Conservation (phyloP, 2,888 invertebrate species). For the Mythimna vitellina region DNA sequence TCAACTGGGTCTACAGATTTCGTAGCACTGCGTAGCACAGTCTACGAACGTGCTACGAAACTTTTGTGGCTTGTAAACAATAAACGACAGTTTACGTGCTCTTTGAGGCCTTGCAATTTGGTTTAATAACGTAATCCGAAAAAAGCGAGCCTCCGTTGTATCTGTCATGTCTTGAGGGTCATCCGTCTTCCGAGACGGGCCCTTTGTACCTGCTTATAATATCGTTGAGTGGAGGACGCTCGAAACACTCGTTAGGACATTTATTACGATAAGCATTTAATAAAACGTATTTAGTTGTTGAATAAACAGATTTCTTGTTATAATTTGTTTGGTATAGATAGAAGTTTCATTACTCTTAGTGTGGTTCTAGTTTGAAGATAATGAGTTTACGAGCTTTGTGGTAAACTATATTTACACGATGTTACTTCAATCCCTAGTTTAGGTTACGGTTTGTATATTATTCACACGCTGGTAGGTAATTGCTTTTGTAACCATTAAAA, state of each 20-base stretch:
- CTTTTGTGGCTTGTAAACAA: slow-evolving; percentile 56
- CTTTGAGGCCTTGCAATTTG: slow-evolving; percentile 52
- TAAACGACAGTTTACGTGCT: slow-evolving; percentile 52
- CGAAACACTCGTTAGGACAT: slow-evolving; percentile 42
- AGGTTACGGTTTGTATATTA: neutral
- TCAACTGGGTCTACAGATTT: slow-evolving; percentile 31
- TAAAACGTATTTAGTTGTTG: slow-evolving; percentile 26
- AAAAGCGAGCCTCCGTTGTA: slow-evolving; percentile 68
- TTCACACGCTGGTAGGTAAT: neutral
- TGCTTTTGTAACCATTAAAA: neutral
- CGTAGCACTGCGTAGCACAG: slow-evolving; percentile 57
- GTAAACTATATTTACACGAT: too few relatives aligned
- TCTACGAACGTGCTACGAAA: slow-evolving; percentile 54
- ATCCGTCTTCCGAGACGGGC: slow-evolving; percentile 73
- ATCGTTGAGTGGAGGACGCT: slow-evolving; percentile 59
- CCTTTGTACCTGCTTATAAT: slow-evolving; percentile 70
- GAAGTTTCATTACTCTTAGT: slow-evolving; percentile 11
- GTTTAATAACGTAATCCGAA: slow-evolving; percentile 67
- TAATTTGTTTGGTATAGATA: slow-evolving; percentile 4
- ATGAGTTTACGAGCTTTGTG: slow-evolving; percentile 7
- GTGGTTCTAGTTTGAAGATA: slow-evolving; percentile 1
- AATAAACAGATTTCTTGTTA: slow-evolving; percentile 1
- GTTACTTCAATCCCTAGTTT: neutral
- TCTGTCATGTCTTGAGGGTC: slow-evolving; percentile 73
- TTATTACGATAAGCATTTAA: slow-evolving; percentile 55